A percentile compares a stretch with the other conserved stretches of the same genome.
Evolutionary conservation across 2,888 invertebrate genomes (phyloP).

Genomic region (Glyphotaelius pellucidus): DNA sequence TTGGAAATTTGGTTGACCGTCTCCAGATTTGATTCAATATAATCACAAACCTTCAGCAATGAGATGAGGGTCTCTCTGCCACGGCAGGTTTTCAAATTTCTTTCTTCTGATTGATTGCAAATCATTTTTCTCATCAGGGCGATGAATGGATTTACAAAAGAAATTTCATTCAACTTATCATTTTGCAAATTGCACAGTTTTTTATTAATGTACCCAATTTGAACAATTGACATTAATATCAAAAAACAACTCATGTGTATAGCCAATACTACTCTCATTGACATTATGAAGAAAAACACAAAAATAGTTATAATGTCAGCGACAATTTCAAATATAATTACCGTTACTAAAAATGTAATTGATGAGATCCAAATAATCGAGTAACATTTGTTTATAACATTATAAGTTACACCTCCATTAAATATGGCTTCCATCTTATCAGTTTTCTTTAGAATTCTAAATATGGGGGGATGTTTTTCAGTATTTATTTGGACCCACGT

Average conservation of each 20-base stretch:
- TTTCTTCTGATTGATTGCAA: neutral
- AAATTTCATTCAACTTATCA: neutral
- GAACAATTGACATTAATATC: neutral
- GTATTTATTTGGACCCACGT: neutral
- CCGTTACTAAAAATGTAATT: neutral
- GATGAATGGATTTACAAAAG: neutral
- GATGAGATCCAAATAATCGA: neutral
- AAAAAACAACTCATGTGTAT: neutral
- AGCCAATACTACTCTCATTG: neutral
- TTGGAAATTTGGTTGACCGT: neutral
- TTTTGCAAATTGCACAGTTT: neutral
- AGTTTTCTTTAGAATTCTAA: neutral
- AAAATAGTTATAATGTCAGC: neutral
- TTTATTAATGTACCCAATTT: neutral
- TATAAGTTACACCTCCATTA: neutral
- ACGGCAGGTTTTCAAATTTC: neutral
- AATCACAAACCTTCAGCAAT: neutral
- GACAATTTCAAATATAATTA: neutral
- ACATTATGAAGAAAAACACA: neutral
- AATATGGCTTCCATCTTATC: conserved; percentile 3
- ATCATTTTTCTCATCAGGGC: neutral
- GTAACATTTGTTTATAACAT: neutral
- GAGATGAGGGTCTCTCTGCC: neutral
- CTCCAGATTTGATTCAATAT: neutral
- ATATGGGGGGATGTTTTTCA: conserved; percentile 25